These are phyloP conservation scores for Caenorhabditis sulstoni DNA, from an alignment of 2,888 invertebrate species.

Conservation along the genomic window DNA sequence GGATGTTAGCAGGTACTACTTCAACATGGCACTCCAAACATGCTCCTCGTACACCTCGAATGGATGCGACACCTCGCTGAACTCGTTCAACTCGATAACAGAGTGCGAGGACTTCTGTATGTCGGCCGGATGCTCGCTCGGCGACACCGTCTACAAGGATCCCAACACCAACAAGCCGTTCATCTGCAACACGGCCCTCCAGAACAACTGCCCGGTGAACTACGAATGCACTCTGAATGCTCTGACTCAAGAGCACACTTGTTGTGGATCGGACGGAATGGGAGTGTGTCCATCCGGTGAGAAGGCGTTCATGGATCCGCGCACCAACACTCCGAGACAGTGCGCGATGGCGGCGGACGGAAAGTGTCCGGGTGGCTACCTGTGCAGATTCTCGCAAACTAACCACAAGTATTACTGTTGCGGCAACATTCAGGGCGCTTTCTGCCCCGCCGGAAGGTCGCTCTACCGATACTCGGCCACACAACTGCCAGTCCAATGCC, in stretches of 20 bases:
- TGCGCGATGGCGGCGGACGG: slow-evolving; percentile 71
- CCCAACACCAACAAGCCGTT: slow-evolving; percentile 68
- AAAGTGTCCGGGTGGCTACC: slow-evolving; percentile 66
- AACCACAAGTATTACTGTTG: slow-evolving; percentile 72
- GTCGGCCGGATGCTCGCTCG: slow-evolving; percentile 66
- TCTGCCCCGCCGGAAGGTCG: slow-evolving; percentile 68
- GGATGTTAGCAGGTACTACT: slow-evolving; percentile 64
- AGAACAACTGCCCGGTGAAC: slow-evolving; percentile 68
- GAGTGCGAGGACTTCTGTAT: slow-evolving; percentile 75
- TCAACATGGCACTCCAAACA: slow-evolving; percentile 69
- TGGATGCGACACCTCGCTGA: slow-evolving; percentile 74
- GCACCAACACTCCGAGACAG: slow-evolving; percentile 66
- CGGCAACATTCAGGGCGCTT: slow-evolving; percentile 64
- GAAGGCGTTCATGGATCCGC: slow-evolving; percentile 70
- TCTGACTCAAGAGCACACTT: slow-evolving; percentile 65
- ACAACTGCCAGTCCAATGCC: slow-evolving; percentile 67
- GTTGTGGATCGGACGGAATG: slow-evolving; percentile 67
- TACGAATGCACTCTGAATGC: slow-evolving; percentile 66
- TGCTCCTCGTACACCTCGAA: slow-evolving; percentile 71
- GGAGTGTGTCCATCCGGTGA: slow-evolving; percentile 71
- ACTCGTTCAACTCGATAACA: slow-evolving; percentile 69
- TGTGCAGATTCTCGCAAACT: slow-evolving; percentile 67
- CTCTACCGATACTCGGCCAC: slow-evolving; percentile 67
- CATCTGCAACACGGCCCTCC: slow-evolving; percentile 67
- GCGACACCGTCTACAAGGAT: slow-evolving; percentile 70